phyloP scores from a whole-genome alignment of 2,113 vertebrate species.

The Herpailurus yagouaroundi region DNA sequence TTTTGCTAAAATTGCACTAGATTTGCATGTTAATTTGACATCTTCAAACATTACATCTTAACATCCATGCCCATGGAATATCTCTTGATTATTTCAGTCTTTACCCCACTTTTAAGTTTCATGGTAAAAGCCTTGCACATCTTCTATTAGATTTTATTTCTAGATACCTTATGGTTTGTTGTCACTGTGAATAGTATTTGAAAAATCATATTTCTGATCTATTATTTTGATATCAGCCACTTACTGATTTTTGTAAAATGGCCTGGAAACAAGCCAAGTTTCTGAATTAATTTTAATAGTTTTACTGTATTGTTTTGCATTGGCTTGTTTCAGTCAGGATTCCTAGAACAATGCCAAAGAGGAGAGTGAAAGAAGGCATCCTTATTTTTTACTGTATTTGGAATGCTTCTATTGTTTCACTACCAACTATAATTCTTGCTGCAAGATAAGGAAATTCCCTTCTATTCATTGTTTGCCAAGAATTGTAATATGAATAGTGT shows the following conservation, averaged over 20 bases:
- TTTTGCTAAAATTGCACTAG: neutral
- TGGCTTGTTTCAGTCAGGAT: neutral
- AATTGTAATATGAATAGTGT: neutral
- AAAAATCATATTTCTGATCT: constrained; percentile 29
- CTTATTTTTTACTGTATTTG: constrained; percentile 18
- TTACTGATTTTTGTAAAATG: constrained; percentile 46
- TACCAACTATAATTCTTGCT: constrained; percentile 40
- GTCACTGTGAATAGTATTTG: neutral
- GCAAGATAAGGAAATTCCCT: constrained; percentile 43
- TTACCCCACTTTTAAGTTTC: constrained; percentile 12
- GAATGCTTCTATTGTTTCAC: constrained; percentile 4
- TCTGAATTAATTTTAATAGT: constrained; percentile 44
- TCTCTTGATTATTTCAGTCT: neutral
- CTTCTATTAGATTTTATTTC: constrained; percentile 10
- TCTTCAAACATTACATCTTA: neutral
- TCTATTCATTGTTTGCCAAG: constrained; percentile 49
- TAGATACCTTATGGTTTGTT: neutral
- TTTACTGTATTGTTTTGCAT: neutral
- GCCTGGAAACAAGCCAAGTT: constrained; percentile 39
- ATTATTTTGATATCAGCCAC: constrained; percentile 13
- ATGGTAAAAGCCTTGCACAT: neutral
- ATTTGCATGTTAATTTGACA: constrained; percentile 23
- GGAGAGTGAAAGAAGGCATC: neutral
- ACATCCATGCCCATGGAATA: neutral
- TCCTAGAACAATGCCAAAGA: constrained; percentile 21